A percentile compares a stretch with the other conserved stretches of the same genome.
Evolutionary conservation across 2,888 invertebrate species (phyloP).

Genomic region (Andrena trimmerana): DNA sequence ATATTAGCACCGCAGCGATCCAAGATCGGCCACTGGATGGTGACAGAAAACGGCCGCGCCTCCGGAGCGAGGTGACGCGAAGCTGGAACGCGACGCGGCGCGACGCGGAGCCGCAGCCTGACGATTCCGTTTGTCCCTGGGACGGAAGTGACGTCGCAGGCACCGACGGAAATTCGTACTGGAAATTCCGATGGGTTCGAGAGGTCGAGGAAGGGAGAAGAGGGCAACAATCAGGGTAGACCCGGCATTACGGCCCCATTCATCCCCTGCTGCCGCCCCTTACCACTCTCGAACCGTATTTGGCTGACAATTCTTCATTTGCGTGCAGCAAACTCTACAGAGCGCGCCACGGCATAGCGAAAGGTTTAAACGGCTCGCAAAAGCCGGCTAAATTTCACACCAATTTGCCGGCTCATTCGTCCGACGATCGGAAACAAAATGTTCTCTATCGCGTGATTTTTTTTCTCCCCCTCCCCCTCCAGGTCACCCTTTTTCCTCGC

Average conservation of each 20-base stretch:
- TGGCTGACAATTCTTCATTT: slow-evolving; percentile 85
- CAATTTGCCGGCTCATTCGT: slow-evolving; percentile 67
- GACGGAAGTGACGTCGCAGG: slow-evolving; percentile 81
- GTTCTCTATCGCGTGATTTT: slow-evolving; percentile 27
- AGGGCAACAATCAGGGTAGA: slow-evolving; percentile 84
- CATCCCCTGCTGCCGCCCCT: slow-evolving; percentile 77
- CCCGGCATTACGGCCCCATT: slow-evolving; percentile 84
- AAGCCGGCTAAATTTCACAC: slow-evolving; percentile 60
- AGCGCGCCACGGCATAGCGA: slow-evolving; percentile 71
- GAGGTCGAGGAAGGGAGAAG: slow-evolving; percentile 76
- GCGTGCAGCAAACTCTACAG: slow-evolving; percentile 82
- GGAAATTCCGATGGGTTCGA: slow-evolving; percentile 82
- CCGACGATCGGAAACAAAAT: slow-evolving; percentile 66
- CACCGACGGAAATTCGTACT: slow-evolving; percentile 81
- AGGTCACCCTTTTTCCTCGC: neutral
- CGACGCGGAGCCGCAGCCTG: slow-evolving; percentile 32
- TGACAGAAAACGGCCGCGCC: neutral
- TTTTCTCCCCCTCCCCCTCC: neutral
- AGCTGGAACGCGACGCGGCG: neutral
- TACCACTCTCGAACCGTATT: slow-evolving; percentile 78
- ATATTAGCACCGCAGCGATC: neutral
- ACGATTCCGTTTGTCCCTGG: slow-evolving; percentile 75
- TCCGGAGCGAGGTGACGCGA: slow-evolving; percentile 1
- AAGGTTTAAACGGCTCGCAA: slow-evolving; percentile 71
- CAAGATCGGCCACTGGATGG: neutral